A percentile compares a stretch with the other conserved stretches of the same genome.
phyloP scores from a whole-genome alignment of 1,140 invertebrate genomes.

The Eumeta japonica region DNA sequence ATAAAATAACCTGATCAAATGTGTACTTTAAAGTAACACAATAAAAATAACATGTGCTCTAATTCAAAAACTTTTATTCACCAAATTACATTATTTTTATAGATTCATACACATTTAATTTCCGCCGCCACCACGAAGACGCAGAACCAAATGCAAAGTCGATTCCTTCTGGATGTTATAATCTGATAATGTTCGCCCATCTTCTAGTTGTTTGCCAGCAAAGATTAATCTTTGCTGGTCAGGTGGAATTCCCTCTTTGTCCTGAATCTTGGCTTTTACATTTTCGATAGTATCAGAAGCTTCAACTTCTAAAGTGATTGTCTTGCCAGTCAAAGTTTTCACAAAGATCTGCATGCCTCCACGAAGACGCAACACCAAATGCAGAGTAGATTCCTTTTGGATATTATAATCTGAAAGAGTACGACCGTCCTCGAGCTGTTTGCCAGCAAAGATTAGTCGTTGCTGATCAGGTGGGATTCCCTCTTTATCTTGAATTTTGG shows the following conservation, averaged over 20 bases:
- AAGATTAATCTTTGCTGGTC: too few species aligned
- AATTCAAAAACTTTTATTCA: too few species aligned
- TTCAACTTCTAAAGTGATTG: constrained; percentile 10
- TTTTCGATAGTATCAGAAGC: too few species aligned
- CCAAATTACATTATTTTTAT: constrained; percentile 3
- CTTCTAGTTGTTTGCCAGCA: constrained; percentile 2
- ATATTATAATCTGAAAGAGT: constrained; percentile 81
- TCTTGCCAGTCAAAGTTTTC: too few species aligned
- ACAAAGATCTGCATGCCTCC: too few species aligned
- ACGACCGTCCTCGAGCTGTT: constrained; percentile 78
- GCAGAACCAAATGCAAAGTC: constrained; percentile 11
- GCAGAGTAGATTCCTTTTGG: constrained; percentile 78
- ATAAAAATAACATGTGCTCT: constrained; percentile 4
- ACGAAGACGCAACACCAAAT: too few species aligned
- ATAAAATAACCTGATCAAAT: neutral
- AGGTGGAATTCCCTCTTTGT: constrained; percentile 7
- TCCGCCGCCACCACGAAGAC: constrained; percentile 20
- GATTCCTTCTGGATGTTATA: too few species aligned
- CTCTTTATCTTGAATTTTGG: too few species aligned
- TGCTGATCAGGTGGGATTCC: too few species aligned
- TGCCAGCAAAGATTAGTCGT: constrained; percentile 73
- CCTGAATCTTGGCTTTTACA: too few species aligned
- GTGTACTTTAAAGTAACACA: constrained; percentile 6
- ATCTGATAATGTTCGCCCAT: neutral
- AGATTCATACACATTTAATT: constrained; percentile 5